Conservation (phyloP, 1,140 invertebrate genomes). For the Vanessa atalanta region DNA sequence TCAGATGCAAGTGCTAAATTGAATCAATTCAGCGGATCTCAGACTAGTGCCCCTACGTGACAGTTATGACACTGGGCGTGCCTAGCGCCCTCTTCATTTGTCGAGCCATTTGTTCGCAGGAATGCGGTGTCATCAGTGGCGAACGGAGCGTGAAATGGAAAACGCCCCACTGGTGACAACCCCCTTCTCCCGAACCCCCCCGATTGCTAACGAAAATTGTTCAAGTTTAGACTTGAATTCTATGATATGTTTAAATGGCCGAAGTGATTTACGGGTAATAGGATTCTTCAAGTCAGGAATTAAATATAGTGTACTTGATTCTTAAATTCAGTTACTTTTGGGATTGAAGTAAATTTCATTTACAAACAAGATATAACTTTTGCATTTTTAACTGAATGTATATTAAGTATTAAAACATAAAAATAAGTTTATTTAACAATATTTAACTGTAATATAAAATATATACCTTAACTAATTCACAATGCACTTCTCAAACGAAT, state of each 20-base stretch:
- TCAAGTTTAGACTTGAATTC: constrained; percentile 30
- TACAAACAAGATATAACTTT: too few species aligned
- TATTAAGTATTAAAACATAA: too few species aligned
- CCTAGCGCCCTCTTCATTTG: constrained; percentile 75
- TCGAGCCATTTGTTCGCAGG: constrained; percentile 74
- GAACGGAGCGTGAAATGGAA: constrained; percentile 79
- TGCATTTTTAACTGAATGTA: too few species aligned
- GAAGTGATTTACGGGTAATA: constrained; percentile 12
- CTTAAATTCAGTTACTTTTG: too few species aligned
- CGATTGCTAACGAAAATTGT: constrained; percentile 71
- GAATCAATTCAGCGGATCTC: constrained; percentile 60
- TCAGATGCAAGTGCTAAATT: constrained; percentile 38
- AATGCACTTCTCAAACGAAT: too few species aligned
- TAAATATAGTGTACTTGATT: not conserved
- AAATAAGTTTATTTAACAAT: too few species aligned
- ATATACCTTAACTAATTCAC: too few species aligned
- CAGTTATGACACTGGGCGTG: constrained; percentile 78
- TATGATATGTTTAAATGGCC: constrained; percentile 35
- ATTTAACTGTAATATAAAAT: too few species aligned
- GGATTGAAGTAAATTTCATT: too few species aligned
- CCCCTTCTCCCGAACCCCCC: constrained; percentile 45
- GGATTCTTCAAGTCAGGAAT: not conserved
- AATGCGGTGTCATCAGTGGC: constrained; percentile 77
- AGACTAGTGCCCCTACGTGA: constrained; percentile 56
- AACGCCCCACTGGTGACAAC: constrained; percentile 71